Conservation (phyloP, 2,797 vertebrate genomes). For the Pseudomugil tenellus region DNA sequence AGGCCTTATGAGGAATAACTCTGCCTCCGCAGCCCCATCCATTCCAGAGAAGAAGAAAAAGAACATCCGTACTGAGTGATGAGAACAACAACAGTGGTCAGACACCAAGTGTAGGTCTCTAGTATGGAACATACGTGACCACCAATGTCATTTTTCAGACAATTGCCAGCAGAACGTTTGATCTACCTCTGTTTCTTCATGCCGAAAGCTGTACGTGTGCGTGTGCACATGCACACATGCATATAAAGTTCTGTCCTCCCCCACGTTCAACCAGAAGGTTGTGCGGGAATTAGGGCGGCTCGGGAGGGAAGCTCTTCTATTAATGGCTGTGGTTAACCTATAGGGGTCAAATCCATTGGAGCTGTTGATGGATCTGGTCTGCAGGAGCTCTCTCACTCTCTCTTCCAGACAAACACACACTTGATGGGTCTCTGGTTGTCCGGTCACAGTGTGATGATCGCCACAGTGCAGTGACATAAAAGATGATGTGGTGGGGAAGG, state of each 20-base stretch:
- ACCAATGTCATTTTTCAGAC: constrained; percentile 53
- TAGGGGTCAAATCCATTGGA: constrained; percentile 97
- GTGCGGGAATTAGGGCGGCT: constrained; percentile 70
- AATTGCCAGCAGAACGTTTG: constrained; percentile 48
- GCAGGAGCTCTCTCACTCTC: constrained; percentile 74
- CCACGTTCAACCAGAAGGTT: constrained; percentile 28
- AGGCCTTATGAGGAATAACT: constrained; percentile 30
- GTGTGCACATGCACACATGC: constrained; percentile 34
- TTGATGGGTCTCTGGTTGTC: constrained; percentile 87
- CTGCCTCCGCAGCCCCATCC: constrained; percentile 1
- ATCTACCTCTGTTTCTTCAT: constrained; percentile 72
- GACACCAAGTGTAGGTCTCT: constrained; percentile 58
- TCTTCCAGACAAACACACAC: constrained; percentile 10
- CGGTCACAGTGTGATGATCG: constrained; percentile 33
- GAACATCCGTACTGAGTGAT: constrained; percentile 68
- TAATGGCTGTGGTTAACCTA: constrained; percentile 94
- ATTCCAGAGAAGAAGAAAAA: constrained; percentile 47
- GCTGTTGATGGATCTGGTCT: constrained; percentile 94
- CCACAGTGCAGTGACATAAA: constrained; percentile 65
- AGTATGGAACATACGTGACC: constrained; percentile 59
- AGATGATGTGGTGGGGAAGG: constrained; percentile 46
- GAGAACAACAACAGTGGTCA: constrained; percentile 61
- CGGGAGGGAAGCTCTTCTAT: constrained; percentile 85
- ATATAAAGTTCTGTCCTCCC: constrained; percentile 66
- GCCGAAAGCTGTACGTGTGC: constrained; percentile 36